Conservation (phyloP, 2,113 vertebrate genomes). For the Hystrix cristata region DNA sequence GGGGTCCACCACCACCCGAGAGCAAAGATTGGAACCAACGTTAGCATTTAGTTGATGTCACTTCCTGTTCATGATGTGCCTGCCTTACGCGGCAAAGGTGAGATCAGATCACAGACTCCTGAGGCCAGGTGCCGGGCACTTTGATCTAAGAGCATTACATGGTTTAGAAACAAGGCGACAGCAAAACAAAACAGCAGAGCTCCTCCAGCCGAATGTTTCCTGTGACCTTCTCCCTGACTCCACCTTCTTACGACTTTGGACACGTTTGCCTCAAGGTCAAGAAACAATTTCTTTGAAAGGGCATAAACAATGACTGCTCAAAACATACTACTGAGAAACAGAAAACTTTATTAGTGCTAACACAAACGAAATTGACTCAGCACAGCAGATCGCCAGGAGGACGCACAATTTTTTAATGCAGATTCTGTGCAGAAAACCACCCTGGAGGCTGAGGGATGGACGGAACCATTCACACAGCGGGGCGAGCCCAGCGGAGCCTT, state of each 20-base stretch:
- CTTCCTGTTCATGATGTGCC: neutral
- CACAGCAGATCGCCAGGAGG: neutral
- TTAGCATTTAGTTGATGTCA: neutral
- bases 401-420: neutral
- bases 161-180: neutral
- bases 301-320: neutral
- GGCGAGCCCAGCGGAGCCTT: neutral
- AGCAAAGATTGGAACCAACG: neutral
- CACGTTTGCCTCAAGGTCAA: neutral
- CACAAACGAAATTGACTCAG: neutral
- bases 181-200: neutral
- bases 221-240: too few species aligned
- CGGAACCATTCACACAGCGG: neutral
- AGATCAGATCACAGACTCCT: neutral
- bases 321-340: neutral
- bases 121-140: neutral
- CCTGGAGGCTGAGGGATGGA: neutral
- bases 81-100: neutral
- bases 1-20: neutral
- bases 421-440: neutral
- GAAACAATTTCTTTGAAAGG: neutral
- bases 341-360: neutral
- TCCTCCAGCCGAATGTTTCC: neutral
- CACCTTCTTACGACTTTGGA: neutral
- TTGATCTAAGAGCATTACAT: neutral